Conservation (phyloP, 2,797 vertebrate genomes). For the Pygocentrus nattereri region DNA sequence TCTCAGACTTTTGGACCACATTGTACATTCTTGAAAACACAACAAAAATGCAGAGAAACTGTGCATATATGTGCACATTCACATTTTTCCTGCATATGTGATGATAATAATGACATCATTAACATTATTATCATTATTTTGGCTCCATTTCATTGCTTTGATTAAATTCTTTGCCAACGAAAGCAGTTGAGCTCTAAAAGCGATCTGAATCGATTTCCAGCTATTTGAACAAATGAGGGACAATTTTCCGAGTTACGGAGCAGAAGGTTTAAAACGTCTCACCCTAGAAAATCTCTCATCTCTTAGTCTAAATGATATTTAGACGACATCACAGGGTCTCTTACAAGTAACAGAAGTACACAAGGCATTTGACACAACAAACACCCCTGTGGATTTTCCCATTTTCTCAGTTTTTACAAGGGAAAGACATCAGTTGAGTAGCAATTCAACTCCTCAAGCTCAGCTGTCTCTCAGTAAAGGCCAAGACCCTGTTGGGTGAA, state of each 20-base stretch:
- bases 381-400: not conserved
- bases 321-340: not conserved
- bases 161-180: not conserved
- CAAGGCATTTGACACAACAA: not conserved
- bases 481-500: not conserved
- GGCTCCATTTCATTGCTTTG: slow-evolving; percentile 4
- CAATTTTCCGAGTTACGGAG: slow-evolving; percentile 10
- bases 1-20: no score
- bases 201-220: not conserved
- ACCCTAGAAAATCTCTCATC: not conserved
- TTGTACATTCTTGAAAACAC: not conserved
- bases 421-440: not conserved
- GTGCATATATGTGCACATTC: not conserved
- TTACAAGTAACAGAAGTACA: not conserved
- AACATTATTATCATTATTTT: not conserved
- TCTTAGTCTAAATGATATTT: not conserved
- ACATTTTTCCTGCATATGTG: not conserved
- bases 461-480: not conserved
- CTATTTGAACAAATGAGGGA: slow-evolving; percentile 8
- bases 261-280: not conserved
- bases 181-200: not conserved
- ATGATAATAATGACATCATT: not conserved
- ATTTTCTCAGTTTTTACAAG: not conserved
- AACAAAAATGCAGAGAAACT: not conserved
- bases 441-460: not conserved